Percentiles rank a stretch among this genome's conserved stretches.
Conservation (phyloP, 2,888 invertebrate species). For the Papilio elwesi region DNA sequence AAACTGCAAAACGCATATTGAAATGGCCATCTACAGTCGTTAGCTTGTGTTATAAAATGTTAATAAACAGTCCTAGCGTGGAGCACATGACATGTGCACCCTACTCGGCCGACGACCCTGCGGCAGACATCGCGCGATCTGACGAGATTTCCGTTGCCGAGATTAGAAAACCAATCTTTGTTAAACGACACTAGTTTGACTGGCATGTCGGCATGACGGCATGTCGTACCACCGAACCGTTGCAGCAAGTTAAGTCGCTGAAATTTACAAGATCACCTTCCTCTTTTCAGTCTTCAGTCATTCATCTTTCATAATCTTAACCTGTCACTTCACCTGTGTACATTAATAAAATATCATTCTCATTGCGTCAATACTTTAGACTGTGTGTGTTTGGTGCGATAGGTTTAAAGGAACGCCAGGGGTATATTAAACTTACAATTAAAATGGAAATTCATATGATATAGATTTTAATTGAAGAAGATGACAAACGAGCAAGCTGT, state of each 20-base stretch:
- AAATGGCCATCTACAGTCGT: background rate
- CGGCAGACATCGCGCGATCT: conserved; percentile 40
- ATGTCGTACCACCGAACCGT: background rate
- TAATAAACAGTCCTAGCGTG: background rate
- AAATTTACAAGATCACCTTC: background rate
- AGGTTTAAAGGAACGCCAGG: no score
- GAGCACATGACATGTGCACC: background rate
- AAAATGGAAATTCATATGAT: no score
- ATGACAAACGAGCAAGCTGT: no score
- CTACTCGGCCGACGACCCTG: conserved; percentile 47
- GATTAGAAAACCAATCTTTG: conserved; percentile 40
- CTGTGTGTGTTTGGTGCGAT: no score
- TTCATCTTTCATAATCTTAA: background rate
- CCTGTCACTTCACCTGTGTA: background rate
- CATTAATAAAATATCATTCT: no score
- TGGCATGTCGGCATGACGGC: conserved; percentile 24
- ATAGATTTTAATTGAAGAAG: no score
- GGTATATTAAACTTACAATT: no score
- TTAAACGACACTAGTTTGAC: conserved; percentile 37
- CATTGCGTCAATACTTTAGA: no score
- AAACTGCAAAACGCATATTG: no score
- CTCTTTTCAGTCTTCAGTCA: background rate
- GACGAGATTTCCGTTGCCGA: conserved; percentile 36
- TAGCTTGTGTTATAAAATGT: background rate
- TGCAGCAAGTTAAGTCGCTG: background rate